Evolutionary conservation across 1,140 invertebrate species (phyloP).

Genomic region (Drosophila azteca): DNA sequence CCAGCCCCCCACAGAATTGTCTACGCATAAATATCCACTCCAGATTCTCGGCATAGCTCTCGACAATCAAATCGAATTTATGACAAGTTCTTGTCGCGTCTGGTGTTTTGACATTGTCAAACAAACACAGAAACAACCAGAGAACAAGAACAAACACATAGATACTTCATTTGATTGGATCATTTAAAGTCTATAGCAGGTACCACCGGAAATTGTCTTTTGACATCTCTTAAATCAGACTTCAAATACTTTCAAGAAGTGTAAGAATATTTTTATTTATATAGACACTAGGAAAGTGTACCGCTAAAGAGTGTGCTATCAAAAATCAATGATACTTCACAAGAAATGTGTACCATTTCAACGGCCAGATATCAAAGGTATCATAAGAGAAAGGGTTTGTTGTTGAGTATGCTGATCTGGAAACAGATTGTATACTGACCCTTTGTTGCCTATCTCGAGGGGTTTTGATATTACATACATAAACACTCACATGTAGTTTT

Average conservation of each 20-base stretch:
- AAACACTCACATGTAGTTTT: no score
- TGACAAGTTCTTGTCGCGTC: conserved; percentile 45
- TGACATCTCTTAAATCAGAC: not conserved
- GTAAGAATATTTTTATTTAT: no score
- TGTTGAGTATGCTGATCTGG: no score
- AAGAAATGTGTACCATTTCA: no score
- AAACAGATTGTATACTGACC: no score
- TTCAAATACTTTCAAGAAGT: no score
- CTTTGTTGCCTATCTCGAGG: no score
- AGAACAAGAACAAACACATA: conserved; percentile 52
- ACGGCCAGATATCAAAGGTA: not conserved
- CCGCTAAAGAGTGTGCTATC: no score
- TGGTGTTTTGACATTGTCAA: conserved; percentile 68
- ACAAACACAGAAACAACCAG: conserved; percentile 33
- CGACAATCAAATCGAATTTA: conserved; percentile 76
- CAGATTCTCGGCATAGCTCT: conserved; percentile 62
- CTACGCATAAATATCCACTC: conserved; percentile 67
- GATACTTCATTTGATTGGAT: conserved; percentile 58
- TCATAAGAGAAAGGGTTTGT: no score
- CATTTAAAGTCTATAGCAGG: conserved; percentile 59
- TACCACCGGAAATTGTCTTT: conserved; percentile 1
- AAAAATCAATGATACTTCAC: no score
- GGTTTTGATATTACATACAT: no score
- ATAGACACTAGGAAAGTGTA: no score
- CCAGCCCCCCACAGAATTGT: not conserved